Base-by-base conservation (phyloP, 2,113 vertebrate genomes). In the Muscicapa adusta region DNA sequence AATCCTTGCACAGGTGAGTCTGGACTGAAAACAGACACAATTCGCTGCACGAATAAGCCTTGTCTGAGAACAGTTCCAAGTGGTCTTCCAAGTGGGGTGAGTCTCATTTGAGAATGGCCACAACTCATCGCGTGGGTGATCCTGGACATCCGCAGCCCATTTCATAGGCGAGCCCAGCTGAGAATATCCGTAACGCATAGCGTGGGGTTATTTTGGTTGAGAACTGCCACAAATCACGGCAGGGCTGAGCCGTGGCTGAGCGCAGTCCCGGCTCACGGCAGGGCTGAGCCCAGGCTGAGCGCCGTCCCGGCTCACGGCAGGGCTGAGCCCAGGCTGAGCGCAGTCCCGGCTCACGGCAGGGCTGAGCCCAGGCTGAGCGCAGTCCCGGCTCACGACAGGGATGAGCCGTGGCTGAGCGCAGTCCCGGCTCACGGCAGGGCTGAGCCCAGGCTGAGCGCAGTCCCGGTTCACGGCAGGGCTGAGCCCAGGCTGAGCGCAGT, bases 41-140 rank as follows among this genome's bases (percentile, higher is more conserved):
- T 1, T n/a, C 24, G 0, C 17, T 15, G 26, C 54, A 8, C 2
- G 4, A 33, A 9, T 12, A 1, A 18, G 12, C 5, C 12, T 48
- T 3, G n/a, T 2, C 57, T 18, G 48, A 25, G 66, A 45, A 26
- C 19, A 5, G 14, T 1, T 34, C 8, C 40, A 9, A 17, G 4
- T 18, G n/a, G n/a, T n/a, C n/a, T n/a, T n/a, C n/a, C n/a, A n/a
- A n/a, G n/a, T n/a, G n/a, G n/a, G 22, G 23, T 17, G 40, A 36
- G 54, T 18, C 25, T 33, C 3, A 1, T 8, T 3, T 72, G 80
- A 71, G 75, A 48, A 51, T 0, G 33, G 14, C 18, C 68, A 7
- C 45, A 20, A 7, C 28, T 51, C 76, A 2, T n/a, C 3, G 45
- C 8, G 15, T 1, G 33, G 51, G 9, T 22, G 36, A 26, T 3